These are phyloP conservation scores for Cephus pulcher DNA, from an alignment of 2,888 invertebrate species.

Conservation along the genomic window DNA sequence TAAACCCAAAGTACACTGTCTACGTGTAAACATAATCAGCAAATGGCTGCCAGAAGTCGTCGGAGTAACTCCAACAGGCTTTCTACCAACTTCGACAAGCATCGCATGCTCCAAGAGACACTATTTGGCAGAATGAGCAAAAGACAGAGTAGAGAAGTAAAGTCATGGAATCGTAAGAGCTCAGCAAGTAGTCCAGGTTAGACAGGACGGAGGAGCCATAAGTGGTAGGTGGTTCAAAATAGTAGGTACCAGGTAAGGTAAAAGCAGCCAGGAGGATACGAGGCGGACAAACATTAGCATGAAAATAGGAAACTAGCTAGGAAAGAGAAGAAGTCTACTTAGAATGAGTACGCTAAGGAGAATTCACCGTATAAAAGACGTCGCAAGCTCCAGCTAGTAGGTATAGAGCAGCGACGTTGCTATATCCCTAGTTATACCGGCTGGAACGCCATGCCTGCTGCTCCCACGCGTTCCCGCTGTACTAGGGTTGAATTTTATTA, in stretches of 20 bases:
- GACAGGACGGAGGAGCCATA: too few species aligned
- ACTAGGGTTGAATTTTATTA: constrained; percentile 48
- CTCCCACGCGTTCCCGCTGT: too few species aligned
- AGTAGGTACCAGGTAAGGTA: neutral
- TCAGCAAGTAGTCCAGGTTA: too few species aligned
- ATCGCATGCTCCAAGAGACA: too few species aligned
- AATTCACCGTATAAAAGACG: constrained; percentile 1
- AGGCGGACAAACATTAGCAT: constrained; percentile 37
- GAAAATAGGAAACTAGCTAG: constrained; percentile 38
- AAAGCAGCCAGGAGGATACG: neutral
- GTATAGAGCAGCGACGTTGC: neutral
- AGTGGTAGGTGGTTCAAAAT: constrained; percentile 15
- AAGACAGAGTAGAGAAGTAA: too few species aligned
- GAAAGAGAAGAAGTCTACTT: constrained; percentile 15
- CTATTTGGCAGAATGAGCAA: too few species aligned
- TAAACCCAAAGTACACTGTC: too few species aligned
- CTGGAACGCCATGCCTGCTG: too few species aligned
- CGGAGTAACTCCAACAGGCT: constrained; percentile 12
- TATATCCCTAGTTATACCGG: too few species aligned
- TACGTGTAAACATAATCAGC: constrained; percentile 40
- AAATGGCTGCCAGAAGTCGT: constrained; percentile 29
- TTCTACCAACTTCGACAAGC: neutral
- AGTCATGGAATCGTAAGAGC: too few species aligned
- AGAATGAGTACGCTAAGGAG: constrained; percentile 14
- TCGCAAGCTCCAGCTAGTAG: constrained; percentile 1